Base-by-base conservation (phyloP, 1,140 invertebrate genomes). In the Nilaparvata lugens region DNA sequence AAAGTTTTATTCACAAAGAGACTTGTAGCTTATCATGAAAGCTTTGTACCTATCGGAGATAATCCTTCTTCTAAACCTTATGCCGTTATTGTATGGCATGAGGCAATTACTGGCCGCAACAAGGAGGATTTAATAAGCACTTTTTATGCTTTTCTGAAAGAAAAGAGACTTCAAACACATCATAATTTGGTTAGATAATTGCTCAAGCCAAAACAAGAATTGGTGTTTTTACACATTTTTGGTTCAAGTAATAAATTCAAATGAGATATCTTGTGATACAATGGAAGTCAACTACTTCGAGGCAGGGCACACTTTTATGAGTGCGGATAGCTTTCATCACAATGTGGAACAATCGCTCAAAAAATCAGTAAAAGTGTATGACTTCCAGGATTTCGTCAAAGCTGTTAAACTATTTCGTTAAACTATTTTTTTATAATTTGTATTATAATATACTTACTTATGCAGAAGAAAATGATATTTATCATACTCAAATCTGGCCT, bases 281-380 rank as follows among this genome's bases (percentile, higher is more conserved):
- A 62, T 65, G n/a, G 45, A 55, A 13, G 9, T 65, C 21, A 61
- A 43, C 31, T 70, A 68, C 62, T 70, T 70, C 62, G 62, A 68
- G 43, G 57, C 67, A 1, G 65, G 65, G 1, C 65, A 70, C 38
- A 69, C 69, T 14, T 69, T 70, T 58, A 70, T 70, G 67, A 63
- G 62, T 21, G 68, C 69, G 11, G 69, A 70, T 53, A 56, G 62
- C 40, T 71, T 71, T 57, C 71, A 71, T 43, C 69, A 70, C 42
- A 58, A 66, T 43, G 67, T 73, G 16, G 69, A 60, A 28, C 31
- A 9, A 7, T 35, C 58, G 0, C 23, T 60, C 4, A 60, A 54
- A 40, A 53, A 60, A 42, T 14, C 14, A 35, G 24, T 13, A 1
- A 53, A 54, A 60, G 19, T 31, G 1, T 60, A 60, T 40, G 60